Evolutionary conservation across 2,888 invertebrate species (phyloP).

Genomic region (Chrysotoxum bicinctum): DNA sequence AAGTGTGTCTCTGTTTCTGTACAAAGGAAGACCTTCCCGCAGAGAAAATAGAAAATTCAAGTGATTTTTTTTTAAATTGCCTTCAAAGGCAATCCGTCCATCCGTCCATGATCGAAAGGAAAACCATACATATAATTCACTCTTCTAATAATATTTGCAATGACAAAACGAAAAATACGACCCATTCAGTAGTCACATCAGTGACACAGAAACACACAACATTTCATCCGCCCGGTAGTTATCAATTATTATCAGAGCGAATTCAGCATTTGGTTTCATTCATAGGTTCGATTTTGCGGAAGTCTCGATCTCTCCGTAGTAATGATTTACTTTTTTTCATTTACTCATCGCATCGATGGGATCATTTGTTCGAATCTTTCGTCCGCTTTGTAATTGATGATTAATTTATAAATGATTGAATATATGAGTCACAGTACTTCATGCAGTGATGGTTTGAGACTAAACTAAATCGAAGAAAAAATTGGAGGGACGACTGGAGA

Average conservation of each 20-base stretch:
- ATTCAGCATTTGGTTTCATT: background rate
- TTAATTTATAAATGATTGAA: too few relatives aligned
- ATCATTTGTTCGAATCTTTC: too few relatives aligned
- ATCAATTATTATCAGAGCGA: background rate
- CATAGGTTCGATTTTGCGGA: too few relatives aligned
- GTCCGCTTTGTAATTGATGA: too few relatives aligned
- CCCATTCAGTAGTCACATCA: background rate
- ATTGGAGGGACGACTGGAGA: too few relatives aligned
- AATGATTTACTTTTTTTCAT: too few relatives aligned
- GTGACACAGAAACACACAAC: slow-evolving; percentile 1
- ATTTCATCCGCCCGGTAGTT: background rate
- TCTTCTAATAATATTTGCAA: background rate
- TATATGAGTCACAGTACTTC: too few relatives aligned
- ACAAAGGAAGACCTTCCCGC: background rate
- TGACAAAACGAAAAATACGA: background rate
- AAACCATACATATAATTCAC: background rate
- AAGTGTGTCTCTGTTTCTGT: background rate
- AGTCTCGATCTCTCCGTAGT: too few relatives aligned
- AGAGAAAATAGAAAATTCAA: background rate
- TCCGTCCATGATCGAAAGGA: background rate
- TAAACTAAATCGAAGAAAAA: too few relatives aligned
- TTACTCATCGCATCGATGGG: too few relatives aligned
- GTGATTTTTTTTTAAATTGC: background rate
- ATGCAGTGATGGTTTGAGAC: too few relatives aligned
- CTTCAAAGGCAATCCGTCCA: background rate